Conservation (phyloP, 2,113 vertebrate species). For the Tychaedon coryphoeus region DNA sequence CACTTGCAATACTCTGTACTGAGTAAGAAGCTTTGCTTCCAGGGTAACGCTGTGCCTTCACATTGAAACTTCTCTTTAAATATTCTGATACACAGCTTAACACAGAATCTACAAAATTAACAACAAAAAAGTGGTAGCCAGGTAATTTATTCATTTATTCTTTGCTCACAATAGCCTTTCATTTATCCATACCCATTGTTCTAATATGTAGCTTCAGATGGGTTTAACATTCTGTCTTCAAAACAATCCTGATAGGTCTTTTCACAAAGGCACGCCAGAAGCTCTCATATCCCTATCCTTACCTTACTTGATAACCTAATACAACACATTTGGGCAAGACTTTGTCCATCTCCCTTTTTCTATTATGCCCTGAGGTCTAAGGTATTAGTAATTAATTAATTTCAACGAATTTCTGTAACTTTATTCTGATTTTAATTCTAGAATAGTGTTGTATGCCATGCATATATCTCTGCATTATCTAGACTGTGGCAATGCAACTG, state of each 20-base stretch:
- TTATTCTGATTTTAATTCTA: neutral
- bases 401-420: neutral
- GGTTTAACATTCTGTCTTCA: neutral
- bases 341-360: neutral
- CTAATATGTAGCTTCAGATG: neutral
- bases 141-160: neutral
- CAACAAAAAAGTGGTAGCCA: neutral
- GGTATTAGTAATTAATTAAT: neutral
- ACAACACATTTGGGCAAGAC: neutral
- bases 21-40: neutral
- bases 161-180: neutral
- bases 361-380: neutral
- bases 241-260: neutral
- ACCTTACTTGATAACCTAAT: neutral
- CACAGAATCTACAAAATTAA: neutral
- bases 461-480: fast-evolving
- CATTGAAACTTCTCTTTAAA: neutral
- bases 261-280: neutral
- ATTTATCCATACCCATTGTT: neutral
- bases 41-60: neutral
- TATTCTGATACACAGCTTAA: neutral
- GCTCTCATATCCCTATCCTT: neutral
- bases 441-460: neutral
- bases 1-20: neutral
- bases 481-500: neutral